Base-by-base conservation (phyloP, 1,140 invertebrate species). In the Grapholita molesta region DNA sequence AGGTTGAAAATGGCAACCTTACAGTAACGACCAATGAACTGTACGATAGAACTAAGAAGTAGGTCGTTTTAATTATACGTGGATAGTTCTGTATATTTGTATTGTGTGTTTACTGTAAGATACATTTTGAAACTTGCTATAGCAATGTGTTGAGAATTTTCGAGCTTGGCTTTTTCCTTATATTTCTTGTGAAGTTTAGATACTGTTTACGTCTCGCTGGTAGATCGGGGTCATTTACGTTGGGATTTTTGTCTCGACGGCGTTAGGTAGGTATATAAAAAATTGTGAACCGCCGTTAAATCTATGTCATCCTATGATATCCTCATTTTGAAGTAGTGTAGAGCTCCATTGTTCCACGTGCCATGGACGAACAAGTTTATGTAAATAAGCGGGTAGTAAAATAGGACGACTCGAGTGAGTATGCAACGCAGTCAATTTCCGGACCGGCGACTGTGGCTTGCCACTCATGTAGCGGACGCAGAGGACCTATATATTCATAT, bases 381-480 rank as follows among this genome's bases (percentile, higher is more conserved):
- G 75, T 80, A 78, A 72, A 78, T 78, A 78, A 68, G 66, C 68
- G 67, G 77, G 70, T 48, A 66, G 55, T 73, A 69, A 72, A 68
- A 72, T 71, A 76, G 64, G 28, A 70, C 23, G 35, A 72, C 67
- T 76, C 64, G 74, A 69, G 72, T 75, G 68, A 76, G 64, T 79
- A 72, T 35, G 75, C 71, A 87, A 85, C 83, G 78, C 82, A 77
- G 85, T 87, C 85, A 87, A 87, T 87, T 87, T 80, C 74, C 71
- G 38, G 24, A n/a, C 23, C 15, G 9, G 38, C 6, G 35, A 8
- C 33, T 66, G 38, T 23, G 53, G 78, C 78, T 83, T 82, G 82
- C 80, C 79, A 83, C 69, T 71, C 66, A 74, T 69, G 23, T 75
- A 70, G 71, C 35, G 21, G 38, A 73, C 61, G 55, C 71, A 70